Evolutionary conservation across 1,140 invertebrate genomes (phyloP).

Genomic region (Dendrolimus kikuchii): DNA sequence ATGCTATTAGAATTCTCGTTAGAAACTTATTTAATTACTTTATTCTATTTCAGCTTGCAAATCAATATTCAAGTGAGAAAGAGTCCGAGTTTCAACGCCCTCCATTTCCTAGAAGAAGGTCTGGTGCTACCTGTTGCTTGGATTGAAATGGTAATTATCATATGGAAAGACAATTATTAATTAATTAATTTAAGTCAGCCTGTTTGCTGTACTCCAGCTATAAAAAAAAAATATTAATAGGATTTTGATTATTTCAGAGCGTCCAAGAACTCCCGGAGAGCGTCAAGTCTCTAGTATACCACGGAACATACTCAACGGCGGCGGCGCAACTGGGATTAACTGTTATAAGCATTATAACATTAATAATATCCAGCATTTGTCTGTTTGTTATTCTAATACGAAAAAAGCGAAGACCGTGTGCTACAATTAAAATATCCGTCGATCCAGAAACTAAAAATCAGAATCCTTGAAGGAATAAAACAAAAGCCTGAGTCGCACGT

Average conservation of each 20-base stretch:
- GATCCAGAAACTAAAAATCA: too few species aligned
- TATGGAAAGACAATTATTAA: constrained; percentile 2
- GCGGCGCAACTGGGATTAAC: constrained; percentile 50
- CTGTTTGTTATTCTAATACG: constrained; percentile 34
- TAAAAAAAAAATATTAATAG: background rate
- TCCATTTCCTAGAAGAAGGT: constrained; percentile 40
- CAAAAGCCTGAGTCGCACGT: constrained; percentile 29
- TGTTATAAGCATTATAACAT: constrained; percentile 36
- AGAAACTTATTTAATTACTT: background rate
- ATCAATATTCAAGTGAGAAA: constrained; percentile 63
- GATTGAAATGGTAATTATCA: constrained; percentile 58
- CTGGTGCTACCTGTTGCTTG: constrained; percentile 58
- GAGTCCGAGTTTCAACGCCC: constrained; percentile 23
- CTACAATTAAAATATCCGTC: too few species aligned
- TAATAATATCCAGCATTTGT: constrained; percentile 41
- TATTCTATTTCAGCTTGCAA: constrained; percentile 46
- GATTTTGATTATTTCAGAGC: constrained; percentile 33
- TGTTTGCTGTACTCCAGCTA: background rate
- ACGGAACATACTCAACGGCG: constrained; percentile 64
- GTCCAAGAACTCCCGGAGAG: constrained; percentile 58
- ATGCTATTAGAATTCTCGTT: background rate
- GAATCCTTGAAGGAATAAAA: background rate
- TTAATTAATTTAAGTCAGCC: background rate
- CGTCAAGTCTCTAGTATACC: constrained; percentile 55
- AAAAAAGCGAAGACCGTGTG: constrained; percentile 11